Conservation (phyloP, 2,797 vertebrate genomes). For the Anguilla pacifica region DNA sequence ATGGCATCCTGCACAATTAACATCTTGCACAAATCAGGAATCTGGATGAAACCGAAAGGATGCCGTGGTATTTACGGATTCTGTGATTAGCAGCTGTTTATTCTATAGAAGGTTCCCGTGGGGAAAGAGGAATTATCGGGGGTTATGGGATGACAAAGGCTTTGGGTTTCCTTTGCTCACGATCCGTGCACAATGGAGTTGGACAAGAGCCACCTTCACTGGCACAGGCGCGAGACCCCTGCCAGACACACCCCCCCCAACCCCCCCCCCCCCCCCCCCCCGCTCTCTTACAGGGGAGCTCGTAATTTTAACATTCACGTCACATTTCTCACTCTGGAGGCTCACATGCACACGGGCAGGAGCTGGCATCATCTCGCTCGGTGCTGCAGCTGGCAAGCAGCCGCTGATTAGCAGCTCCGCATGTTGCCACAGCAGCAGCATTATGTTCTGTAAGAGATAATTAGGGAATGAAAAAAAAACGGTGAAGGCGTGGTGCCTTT, state of each 20-base stretch:
- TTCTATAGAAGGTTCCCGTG: neutral
- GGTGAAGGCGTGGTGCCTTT: neutral
- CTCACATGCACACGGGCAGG: neutral
- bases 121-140: neutral
- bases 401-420: neutral
- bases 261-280: neutral
- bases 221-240: neutral
- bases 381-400: neutral
- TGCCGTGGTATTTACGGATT: neutral
- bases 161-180: conserved; percentile 35
- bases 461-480: neutral
- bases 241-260: neutral
- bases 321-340: neutral
- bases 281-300: neutral
- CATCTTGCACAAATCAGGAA: neutral
- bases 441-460: neutral
- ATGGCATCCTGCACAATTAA: conserved; percentile 5
- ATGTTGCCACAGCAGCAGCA: neutral
- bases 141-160: conserved; percentile 35
- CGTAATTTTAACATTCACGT: neutral
- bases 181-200: conserved; percentile 32
- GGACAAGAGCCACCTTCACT: neutral
- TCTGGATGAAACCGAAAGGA: neutral
- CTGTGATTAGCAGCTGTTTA: conserved; percentile 2
- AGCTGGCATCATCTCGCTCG: neutral